Conservation (phyloP, 2,113 vertebrate genomes). For the Junco hyemalis region DNA sequence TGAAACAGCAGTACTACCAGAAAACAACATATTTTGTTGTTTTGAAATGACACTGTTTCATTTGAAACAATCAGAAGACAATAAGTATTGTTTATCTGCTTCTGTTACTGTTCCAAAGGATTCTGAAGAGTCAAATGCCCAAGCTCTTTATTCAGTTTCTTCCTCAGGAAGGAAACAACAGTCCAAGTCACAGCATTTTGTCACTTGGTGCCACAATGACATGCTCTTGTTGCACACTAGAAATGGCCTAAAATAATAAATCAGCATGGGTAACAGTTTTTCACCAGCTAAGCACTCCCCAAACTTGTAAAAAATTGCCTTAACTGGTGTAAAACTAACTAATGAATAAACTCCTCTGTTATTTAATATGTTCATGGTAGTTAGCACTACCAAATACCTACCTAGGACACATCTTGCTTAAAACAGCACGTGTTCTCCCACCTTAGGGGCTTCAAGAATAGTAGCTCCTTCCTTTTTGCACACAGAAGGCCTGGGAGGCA, state of each 20-base stretch:
- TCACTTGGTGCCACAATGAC: not conserved
- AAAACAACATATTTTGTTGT: not conserved
- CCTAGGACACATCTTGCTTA: not conserved
- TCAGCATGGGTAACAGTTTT: not conserved
- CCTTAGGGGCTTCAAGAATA: not conserved
- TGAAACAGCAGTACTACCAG: not conserved
- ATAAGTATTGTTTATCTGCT: not conserved
- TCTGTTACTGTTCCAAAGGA: not conserved
- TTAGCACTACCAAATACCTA: not conserved
- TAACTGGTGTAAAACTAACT: not conserved
- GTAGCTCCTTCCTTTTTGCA: not conserved
- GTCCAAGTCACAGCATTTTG: not conserved
- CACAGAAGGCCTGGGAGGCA: not conserved
- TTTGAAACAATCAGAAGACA: not conserved
- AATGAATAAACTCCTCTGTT: not conserved
- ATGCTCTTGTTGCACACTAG: not conserved
- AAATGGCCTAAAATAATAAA: not conserved
- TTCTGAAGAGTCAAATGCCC: not conserved
- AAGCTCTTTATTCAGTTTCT: not conserved
- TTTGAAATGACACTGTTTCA: not conserved
- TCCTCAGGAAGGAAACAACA: not conserved
- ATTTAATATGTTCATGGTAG: not conserved
- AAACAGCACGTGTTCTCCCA: accelerated
- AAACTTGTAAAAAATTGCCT: not conserved
- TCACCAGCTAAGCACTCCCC: not conserved